These are phyloP conservation scores for Standfussiana lucernea DNA, from an alignment of 2,888 invertebrate species.

Conservation along the genomic window DNA sequence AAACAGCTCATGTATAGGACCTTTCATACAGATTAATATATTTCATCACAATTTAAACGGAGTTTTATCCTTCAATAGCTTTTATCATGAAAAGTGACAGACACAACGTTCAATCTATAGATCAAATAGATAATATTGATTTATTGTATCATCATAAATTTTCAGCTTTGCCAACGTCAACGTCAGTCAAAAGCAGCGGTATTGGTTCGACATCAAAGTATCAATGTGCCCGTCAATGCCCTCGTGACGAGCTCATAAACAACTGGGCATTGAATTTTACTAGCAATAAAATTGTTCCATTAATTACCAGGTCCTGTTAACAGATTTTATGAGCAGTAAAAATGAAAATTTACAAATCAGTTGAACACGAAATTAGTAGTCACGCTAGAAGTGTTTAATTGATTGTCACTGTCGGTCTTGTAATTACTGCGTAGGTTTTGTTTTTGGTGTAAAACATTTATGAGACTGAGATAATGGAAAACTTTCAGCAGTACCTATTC, in stretches of 20 bases:
- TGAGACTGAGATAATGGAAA: neutral
- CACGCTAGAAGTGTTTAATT: conserved; percentile 12
- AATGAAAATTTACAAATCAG: conserved; percentile 40
- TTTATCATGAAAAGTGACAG: neutral
- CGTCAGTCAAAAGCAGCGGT: conserved; percentile 18
- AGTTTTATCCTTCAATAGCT: neutral
- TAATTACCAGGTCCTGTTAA: conserved; percentile 44
- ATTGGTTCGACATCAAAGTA: conserved; percentile 31
- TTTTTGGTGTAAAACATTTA: neutral
- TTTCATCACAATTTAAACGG: neutral
- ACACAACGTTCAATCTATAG: neutral
- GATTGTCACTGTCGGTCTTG: neutral
- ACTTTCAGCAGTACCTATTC: neutral
- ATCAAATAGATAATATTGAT: neutral
- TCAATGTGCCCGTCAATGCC: conserved; percentile 13
- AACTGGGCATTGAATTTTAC: conserved; percentile 41
- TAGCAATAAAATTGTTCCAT: conserved; percentile 45
- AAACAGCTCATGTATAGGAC: neutral
- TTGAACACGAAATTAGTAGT: conserved; percentile 20
- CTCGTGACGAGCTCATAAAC: conserved; percentile 39
- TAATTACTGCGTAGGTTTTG: neutral
- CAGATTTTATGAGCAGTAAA: conserved; percentile 48
- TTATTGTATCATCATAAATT: neutral
- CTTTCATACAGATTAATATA: neutral
- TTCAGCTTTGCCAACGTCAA: conserved; percentile 7